phyloP scores from a whole-genome alignment of 2,113 vertebrate genomes.

The Natator depressus region DNA sequence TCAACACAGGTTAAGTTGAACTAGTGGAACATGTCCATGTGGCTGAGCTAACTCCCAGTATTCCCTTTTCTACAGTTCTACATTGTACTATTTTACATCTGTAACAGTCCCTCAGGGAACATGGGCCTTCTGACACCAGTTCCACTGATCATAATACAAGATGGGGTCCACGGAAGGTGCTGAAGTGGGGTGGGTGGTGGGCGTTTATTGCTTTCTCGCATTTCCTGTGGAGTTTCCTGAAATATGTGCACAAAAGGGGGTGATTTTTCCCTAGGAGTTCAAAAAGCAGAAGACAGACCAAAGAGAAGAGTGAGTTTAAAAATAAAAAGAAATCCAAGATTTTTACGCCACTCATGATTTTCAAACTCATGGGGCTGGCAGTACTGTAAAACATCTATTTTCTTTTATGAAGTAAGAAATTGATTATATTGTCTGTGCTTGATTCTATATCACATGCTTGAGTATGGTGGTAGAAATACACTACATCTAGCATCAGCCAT shows the following conservation, averaged over 20 bases:
- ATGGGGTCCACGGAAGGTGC: neutral
- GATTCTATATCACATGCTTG: neutral
- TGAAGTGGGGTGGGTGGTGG: neutral
- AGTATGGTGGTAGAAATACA: neutral
- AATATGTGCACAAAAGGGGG: neutral
- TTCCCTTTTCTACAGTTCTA: neutral
- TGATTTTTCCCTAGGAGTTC: neutral
- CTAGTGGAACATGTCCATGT: neutral
- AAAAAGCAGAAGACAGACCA: neutral
- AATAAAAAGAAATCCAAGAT: neutral
- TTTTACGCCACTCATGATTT: constrained; percentile 22
- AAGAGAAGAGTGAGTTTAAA: neutral
- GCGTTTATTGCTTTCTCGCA: neutral
- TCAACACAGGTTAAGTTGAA: neutral
- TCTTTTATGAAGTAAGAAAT: constrained; percentile 14
- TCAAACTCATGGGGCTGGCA: neutral
- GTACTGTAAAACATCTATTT: constrained; percentile 1
- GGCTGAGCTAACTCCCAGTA: neutral
- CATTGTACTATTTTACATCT: neutral
- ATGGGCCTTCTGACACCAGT: neutral
- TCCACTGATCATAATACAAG: neutral
- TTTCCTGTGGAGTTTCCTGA: neutral
- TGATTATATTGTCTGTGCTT: neutral
- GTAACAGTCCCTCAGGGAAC: neutral
- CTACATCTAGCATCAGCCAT: neutral